phyloP scores from a whole-genome alignment of 2,888 invertebrate species.

The Rosalia funebris region DNA sequence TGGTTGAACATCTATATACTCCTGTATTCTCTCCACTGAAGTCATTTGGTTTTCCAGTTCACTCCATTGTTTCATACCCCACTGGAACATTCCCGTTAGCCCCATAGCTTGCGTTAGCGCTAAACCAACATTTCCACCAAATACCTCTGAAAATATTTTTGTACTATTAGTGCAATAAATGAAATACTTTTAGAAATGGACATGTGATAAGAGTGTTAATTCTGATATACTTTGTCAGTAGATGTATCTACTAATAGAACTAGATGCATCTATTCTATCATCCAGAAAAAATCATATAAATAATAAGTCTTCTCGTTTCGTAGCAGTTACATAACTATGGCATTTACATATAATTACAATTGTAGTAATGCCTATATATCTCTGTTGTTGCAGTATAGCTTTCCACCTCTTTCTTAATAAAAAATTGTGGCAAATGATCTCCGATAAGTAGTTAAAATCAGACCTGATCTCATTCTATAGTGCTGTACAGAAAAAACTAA shows the following conservation, averaged over 20 bases:
- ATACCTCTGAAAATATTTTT: constrained; percentile 48
- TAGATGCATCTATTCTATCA: neutral
- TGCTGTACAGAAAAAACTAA: too few species aligned
- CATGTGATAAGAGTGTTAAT: neutral
- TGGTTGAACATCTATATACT: constrained; percentile 77
- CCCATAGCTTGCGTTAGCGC: constrained; percentile 59
- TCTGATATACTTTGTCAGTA: neutral
- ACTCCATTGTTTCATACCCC: constrained; percentile 77
- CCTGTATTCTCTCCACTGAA: constrained; percentile 88
- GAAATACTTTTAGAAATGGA: neutral
- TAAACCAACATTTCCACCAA: constrained; percentile 60
- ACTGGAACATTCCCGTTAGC: constrained; percentile 73
- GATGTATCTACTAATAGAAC: neutral
- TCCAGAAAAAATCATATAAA: neutral
- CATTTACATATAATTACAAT: too few species aligned
- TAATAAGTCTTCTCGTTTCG: too few species aligned
- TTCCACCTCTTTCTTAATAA: too few species aligned
- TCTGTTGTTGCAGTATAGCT: too few species aligned
- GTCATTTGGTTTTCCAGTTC: constrained; percentile 80
- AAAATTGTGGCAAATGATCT: too few species aligned
- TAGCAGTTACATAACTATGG: too few species aligned
- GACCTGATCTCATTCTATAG: too few species aligned
- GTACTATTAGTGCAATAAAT: neutral
- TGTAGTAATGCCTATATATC: too few species aligned
- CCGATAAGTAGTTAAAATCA: too few species aligned